phyloP scores from a whole-genome alignment of 2,888 invertebrate genomes.

The Periphyllus acericola region DNA sequence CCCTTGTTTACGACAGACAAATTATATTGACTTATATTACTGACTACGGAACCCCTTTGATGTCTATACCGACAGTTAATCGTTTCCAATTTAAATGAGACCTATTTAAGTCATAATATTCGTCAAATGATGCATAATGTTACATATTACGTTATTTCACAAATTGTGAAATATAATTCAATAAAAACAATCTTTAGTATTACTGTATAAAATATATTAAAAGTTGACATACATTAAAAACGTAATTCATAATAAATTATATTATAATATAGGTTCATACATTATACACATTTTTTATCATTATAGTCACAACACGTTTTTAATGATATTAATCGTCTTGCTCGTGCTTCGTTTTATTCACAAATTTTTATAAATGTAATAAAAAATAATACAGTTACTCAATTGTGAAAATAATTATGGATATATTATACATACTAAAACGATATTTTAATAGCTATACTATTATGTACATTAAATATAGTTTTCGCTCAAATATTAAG shows the following conservation, averaged over 20 bases:
- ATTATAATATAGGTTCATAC: background rate
- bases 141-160: slow-evolving; percentile 1
- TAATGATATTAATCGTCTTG: background rate
- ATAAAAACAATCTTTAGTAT: background rate
- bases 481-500: background rate
- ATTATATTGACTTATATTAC: slow-evolving; percentile 41
- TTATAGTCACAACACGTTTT: background rate
- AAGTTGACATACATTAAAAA: background rate
- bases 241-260: background rate
- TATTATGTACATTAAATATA: background rate
- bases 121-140: slow-evolving; percentile 32
- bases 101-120: slow-evolving; percentile 43
- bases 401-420: too few species aligned
- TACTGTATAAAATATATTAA: background rate
- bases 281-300: background rate
- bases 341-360: background rate
- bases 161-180: background rate
- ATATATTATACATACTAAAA: too few species aligned
- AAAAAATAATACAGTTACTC: too few species aligned
- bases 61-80: slow-evolving; percentile 31
- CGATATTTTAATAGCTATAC: too few species aligned
- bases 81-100: slow-evolving; percentile 45
- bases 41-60: slow-evolving; percentile 23
- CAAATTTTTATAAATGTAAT: background rate
- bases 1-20: slow-evolving; percentile 34